phyloP scores from a whole-genome alignment of 2,113 vertebrate genomes.

The Sceloporus undulatus region DNA sequence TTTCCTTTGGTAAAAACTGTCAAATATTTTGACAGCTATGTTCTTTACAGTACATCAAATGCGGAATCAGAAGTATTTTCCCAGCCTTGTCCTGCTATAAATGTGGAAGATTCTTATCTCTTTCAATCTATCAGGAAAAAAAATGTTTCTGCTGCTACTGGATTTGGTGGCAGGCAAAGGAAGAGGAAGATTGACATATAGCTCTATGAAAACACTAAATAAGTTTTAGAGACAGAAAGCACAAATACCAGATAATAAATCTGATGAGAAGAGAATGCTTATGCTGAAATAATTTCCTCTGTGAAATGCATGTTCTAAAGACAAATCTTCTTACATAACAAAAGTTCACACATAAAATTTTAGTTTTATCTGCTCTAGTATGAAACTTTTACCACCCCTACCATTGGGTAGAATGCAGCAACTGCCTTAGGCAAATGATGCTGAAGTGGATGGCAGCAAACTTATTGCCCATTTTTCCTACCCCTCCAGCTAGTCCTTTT shows the following conservation, averaged over 20 bases:
- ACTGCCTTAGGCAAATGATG: background rate
- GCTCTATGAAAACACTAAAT: background rate
- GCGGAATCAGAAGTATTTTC: conserved; percentile 44
- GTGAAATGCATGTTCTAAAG: background rate
- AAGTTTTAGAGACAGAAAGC: conserved; percentile 13
- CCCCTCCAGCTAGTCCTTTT: background rate
- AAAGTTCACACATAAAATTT: background rate
- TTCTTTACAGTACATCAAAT: conserved; percentile 48
- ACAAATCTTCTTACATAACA: background rate
- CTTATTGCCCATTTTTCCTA: background rate
- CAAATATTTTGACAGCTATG: conserved; percentile 50
- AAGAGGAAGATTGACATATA: background rate
- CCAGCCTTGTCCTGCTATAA: conserved; percentile 49
- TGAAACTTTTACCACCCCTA: background rate
- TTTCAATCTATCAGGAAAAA: conserved; percentile 22
- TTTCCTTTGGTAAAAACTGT: conserved; percentile 62
- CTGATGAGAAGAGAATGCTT: background rate
- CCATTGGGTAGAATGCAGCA: background rate
- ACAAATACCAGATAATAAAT: background rate
- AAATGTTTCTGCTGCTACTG: background rate
- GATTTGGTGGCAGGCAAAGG: background rate
- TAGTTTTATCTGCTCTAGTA: background rate
- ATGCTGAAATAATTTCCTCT: background rate
- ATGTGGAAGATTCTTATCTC: conserved; percentile 31
- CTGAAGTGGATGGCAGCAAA: background rate